Evolutionary conservation across 1,140 invertebrate species (phyloP), one percentile per base, ranked within the genome.

Genomic region (Drosophila nikananu): DNA sequence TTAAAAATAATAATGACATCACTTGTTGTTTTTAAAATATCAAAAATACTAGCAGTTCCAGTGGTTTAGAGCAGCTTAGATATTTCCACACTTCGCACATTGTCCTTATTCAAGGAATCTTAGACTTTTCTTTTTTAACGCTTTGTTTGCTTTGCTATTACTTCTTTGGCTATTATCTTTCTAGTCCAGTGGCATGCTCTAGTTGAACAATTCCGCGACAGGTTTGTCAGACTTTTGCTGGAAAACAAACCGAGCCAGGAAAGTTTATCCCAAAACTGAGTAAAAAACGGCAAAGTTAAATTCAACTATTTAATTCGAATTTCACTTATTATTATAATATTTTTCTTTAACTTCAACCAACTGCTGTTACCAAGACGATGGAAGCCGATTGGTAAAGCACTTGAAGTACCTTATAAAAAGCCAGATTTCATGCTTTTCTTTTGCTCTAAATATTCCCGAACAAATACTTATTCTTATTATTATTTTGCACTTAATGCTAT

Each of bases 191-290:
- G 46, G 19, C 42, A 76, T 55, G 66, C 71, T 86, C 58, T 68
- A 83, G 83, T 83, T 74, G 80, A 87, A 80, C 77, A 87, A 87
- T 87, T 83, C 86, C 76, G 83, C 86, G 83, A 87, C 83, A 86
- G 83, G 83, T 87, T 87, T 87, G 83, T 87, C 83, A 87, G 83
- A 78, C 83, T 73, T 64, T 71, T 61, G 52, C 71, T 82, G 58
- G 58, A 87, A 86, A 87, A 87, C 79, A 86, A 82, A 77, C 83
- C 83, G 54, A 87, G 83, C 67, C 83, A 82, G 65, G 59, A 72
- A 83, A 80, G 39, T 72, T 66, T n/a, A 17, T n/a, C 19, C 23
- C 51, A 68, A 68, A 39, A 73, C 39, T 42, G 35, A 68, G 58
- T 44, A 79, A 79, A 76, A 71, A 72, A 63, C 66, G 65, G 78